Percentiles rank a stretch among this genome's conserved stretches.
Conservation (phyloP, 1,140 invertebrate genomes). For the Sinella curviseta region DNA sequence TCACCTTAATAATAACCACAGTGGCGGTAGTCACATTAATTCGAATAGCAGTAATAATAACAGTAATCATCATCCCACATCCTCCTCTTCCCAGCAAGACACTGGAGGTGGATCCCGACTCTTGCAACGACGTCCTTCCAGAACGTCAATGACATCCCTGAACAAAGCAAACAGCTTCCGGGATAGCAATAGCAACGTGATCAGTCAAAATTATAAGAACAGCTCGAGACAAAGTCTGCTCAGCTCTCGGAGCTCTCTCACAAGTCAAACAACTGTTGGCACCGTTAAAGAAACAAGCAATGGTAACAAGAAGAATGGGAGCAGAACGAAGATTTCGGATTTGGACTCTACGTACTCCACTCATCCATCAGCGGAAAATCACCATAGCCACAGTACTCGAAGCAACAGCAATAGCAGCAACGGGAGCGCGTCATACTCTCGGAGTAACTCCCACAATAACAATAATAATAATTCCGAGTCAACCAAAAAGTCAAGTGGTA, state of each 20-base stretch:
- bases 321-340: conserved; percentile 23
- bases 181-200: conserved; percentile 26
- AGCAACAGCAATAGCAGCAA: conserved; percentile 71
- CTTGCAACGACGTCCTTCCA: neutral
- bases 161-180: neutral
- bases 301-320: neutral
- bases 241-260: conserved; percentile 77
- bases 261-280: conserved; percentile 75
- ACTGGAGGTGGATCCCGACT: neutral
- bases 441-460: neutral
- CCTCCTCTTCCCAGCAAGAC: neutral
- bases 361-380: conserved; percentile 49
- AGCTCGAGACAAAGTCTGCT: conserved; percentile 72
- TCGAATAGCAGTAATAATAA: conserved; percentile 25
- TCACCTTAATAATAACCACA: neutral
- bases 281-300: conserved; percentile 65
- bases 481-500: conserved; percentile 38
- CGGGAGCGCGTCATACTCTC: conserved; percentile 54
- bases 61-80: neutral
- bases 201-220: conserved; percentile 51
- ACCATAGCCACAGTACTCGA: conserved; percentile 56
- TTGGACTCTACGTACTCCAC: conserved; percentile 51
- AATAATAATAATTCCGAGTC: neutral
- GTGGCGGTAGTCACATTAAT: neutral
- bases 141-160: conserved; percentile 17